These are phyloP conservation scores for Drosophila fuyamai DNA, from an alignment of 1,140 invertebrate genomes.

Conservation along the genomic window DNA sequence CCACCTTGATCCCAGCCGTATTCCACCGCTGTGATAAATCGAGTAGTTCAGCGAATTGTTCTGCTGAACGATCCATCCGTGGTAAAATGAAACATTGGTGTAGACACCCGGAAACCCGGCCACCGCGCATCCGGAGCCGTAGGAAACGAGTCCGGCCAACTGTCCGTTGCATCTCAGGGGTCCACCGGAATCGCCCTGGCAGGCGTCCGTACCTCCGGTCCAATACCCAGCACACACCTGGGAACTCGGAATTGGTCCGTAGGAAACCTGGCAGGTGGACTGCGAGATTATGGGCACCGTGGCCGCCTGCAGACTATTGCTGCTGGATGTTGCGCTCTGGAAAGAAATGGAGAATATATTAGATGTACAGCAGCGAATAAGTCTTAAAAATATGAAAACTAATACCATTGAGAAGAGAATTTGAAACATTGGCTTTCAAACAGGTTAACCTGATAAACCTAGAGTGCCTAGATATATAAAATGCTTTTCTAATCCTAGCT, in stretches of 20 bases:
- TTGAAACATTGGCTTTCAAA: no score
- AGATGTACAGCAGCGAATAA: not conserved
- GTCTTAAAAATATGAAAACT: no score
- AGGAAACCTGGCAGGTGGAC: conserved; percentile 31
- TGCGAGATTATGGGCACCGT: conserved; percentile 42
- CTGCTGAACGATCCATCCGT: conserved; percentile 85
- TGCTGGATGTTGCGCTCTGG: conserved; percentile 19
- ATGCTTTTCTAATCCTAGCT: no score
- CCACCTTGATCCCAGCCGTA: not conserved
- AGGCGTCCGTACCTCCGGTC: conserved; percentile 66
- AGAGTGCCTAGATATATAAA: no score
- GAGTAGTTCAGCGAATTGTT: conserved; percentile 61
- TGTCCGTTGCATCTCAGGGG: conserved; percentile 64
- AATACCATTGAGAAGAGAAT: no score
- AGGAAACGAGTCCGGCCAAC: conserved; percentile 86
- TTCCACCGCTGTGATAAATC: conserved; percentile 28
- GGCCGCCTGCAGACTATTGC: conserved; percentile 40
- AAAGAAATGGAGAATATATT: not conserved
- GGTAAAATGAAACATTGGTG: conserved; percentile 87
- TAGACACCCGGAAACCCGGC: conserved; percentile 87
- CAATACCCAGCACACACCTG: conserved; percentile 64
- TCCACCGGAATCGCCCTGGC: conserved; percentile 83
- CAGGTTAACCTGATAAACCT: no score
- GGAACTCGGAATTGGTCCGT: conserved; percentile 7
- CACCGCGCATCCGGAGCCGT: conserved; percentile 87